Conservation (phyloP, 2,113 vertebrate genomes). For the Myodes glareolus region DNA sequence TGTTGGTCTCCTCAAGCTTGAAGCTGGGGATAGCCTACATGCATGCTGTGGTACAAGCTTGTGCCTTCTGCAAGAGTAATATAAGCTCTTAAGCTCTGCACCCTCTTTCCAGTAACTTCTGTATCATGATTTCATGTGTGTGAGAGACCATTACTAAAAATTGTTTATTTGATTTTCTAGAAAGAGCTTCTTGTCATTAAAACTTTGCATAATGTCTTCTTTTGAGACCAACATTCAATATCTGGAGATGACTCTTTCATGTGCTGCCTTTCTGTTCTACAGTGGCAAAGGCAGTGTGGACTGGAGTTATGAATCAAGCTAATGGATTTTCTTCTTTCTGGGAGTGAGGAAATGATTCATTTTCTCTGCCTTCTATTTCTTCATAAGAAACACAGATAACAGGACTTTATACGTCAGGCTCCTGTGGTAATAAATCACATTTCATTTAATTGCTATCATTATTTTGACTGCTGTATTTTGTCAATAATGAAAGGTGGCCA, state of each 20-base stretch:
- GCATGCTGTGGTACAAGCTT: background rate
- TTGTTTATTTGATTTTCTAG: background rate
- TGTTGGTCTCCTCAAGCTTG: background rate
- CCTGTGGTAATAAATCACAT: constrained; percentile 46
- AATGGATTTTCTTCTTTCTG: constrained; percentile 15
- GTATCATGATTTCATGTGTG: background rate
- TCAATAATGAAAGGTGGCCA: background rate
- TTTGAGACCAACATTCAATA: background rate
- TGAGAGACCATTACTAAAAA: background rate
- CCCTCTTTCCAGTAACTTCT: background rate
- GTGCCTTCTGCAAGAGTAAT: background rate
- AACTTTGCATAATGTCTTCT: background rate
- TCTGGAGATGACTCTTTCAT: background rate
- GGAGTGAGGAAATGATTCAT: constrained; percentile 36
- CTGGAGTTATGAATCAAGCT: background rate
- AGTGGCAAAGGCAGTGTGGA: background rate
- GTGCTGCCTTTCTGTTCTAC: background rate
- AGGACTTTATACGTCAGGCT: background rate
- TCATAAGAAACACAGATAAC: background rate
- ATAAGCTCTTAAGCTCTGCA: background rate
- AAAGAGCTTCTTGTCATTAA: background rate
- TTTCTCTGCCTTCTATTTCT: constrained; percentile 9
- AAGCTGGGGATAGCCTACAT: no score
- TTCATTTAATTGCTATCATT: constrained; percentile 60
- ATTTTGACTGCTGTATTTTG: constrained; percentile 44